Base-by-base conservation (phyloP, 2,797 vertebrate species). In the Crenichthys baileyi region DNA sequence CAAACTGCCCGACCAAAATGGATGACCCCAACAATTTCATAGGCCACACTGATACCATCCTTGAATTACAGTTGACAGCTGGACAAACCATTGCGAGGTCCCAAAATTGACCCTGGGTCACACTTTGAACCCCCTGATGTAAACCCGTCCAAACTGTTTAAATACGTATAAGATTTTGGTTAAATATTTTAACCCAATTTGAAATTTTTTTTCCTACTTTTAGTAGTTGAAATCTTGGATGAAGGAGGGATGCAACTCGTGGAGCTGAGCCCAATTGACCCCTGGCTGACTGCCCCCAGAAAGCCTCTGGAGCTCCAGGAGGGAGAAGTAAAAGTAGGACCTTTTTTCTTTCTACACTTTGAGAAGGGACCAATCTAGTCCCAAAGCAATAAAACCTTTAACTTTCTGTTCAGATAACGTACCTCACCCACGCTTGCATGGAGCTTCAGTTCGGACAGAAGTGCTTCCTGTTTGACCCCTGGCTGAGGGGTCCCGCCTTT, bases 381-480 rank as follows among this genome's bases (percentile, higher is more conserved):
- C 5, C 22, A 50, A 24, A 15, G 1, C 3, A 41, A 41, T n/a
- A 1, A 39, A 16, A 1, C 3, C 61, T 18, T 67, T n/a, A 36
- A 46, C 36, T 22, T 60, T 11, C 9, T 51, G n/a, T 12, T n/a
- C 84, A 97, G 96, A 75, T 97, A 81, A 96, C 94, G 0, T 97
- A 96, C 80, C 77, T 97, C 1, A 95, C 95, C n/a, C 96, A 97
- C 1, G 96, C 96, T 70, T 97, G 96, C 84, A 94, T 96, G 95
- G 95, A 96, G 81, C 90, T 97, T 56, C 93, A 95, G 81, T 73
- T 95, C 0, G 95, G 96, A 7, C 74, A 81, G 48, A 94, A 84
- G 79, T 80, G 78, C 44, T 94, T 96, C 91, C 84, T 96, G 78
- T 96, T 96, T 31, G 96, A 97, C 78, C 96, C 96, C 0, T 97